Percentiles rank a stretch among this genome's conserved stretches.
phyloP scores from a whole-genome alignment of 1,140 invertebrate species.

The Eubasilissa regina region DNA sequence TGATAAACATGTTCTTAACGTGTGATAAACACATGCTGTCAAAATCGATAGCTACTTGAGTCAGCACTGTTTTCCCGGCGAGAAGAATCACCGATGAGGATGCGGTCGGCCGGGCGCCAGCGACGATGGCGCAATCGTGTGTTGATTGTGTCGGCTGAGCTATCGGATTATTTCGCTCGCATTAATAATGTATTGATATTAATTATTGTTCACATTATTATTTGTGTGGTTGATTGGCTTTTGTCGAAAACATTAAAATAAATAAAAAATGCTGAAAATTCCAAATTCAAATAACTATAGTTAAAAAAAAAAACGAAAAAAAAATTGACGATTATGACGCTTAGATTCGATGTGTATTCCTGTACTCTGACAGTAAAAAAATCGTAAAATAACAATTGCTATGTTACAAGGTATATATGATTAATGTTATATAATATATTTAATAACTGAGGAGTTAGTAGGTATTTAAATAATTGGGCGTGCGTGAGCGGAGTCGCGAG shows the following conservation, averaged over 20 bases:
- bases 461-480: conserved; percentile 41
- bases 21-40: too few species aligned
- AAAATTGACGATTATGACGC: conserved; percentile 51
- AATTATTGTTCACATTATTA: not conserved
- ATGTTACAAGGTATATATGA: conserved; percentile 56
- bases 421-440: conserved; percentile 29
- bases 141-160: too few species aligned
- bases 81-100: too few species aligned
- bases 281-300: conserved; percentile 34
- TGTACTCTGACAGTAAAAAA: conserved; percentile 45
- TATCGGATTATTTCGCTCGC: too few species aligned
- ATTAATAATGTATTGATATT: too few species aligned
- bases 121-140: too few species aligned
- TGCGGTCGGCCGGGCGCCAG: too few species aligned
- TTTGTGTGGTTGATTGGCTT: conserved; percentile 9
- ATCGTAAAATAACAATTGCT: conserved; percentile 40
- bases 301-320: conserved; percentile 51
- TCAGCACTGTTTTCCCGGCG: too few species aligned
- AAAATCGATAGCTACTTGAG: too few species aligned
- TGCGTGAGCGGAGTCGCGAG: not conserved
- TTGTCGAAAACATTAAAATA: not conserved
- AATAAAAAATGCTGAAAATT: conserved; percentile 51
- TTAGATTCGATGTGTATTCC: conserved; percentile 57
- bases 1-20: too few species aligned
- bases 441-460: conserved; percentile 39